These are phyloP conservation scores for Tetramorium bicarinatum DNA, from an alignment of 2,888 invertebrate species.

Conservation along the genomic window DNA sequence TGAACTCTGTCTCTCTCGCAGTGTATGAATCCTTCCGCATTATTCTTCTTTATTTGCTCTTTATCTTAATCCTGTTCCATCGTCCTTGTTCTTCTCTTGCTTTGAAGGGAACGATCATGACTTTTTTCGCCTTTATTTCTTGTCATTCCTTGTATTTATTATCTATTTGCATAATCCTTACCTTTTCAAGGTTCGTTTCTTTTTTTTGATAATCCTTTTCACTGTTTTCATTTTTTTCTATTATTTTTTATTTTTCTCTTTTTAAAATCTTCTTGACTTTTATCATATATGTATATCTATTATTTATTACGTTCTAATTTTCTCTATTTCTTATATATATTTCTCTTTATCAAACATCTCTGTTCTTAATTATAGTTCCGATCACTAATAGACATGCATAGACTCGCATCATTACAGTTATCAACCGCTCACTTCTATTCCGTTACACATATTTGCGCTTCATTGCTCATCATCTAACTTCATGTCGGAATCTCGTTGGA, in stretches of 20 bases:
- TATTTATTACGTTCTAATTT: not conserved
- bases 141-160: conserved; percentile 21
- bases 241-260: not conserved
- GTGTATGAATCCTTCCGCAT: not conserved
- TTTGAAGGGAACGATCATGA: conserved; percentile 20
- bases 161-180: not conserved
- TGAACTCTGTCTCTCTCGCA: not conserved
- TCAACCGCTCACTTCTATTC: conserved; percentile 12
- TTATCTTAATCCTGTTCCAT: conserved; percentile 17
- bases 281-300: not conserved
- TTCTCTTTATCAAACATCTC: not conserved
- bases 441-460: conserved; percentile 31
- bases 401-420: conserved; percentile 13
- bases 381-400: not conserved
- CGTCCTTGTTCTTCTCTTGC: conserved; percentile 28
- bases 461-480: conserved; percentile 40
- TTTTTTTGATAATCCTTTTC: not conserved
- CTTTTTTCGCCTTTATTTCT: conserved; percentile 24
- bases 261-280: not conserved
- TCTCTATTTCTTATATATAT: not conserved
- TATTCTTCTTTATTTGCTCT: conserved; percentile 12
- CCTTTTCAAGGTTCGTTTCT: not conserved
- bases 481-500: conserved; percentile 23
- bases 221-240: not conserved
- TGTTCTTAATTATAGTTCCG: not conserved